Base-by-base conservation (phyloP, 2,797 vertebrate species). In the Hydrolagus colliei region DNA sequence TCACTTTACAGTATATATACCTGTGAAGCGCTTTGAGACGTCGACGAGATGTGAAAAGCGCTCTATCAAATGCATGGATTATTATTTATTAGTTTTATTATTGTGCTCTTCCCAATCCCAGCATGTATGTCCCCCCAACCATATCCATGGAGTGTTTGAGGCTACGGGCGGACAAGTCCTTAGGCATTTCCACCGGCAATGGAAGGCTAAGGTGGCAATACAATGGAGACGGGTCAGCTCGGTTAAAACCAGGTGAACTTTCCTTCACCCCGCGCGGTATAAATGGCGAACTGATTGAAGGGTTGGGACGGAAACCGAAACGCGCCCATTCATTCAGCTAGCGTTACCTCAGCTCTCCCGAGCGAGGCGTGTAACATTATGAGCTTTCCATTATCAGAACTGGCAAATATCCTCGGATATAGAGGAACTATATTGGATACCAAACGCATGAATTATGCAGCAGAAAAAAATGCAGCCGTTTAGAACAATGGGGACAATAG, bases 371-470 rank as follows among this genome's bases (percentile, higher is more conserved):
- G 79, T 84, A 84, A 84, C 79, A 84, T 41, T 84, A 84, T 59
- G 59, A 87, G 86, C 86, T 88, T 87, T 88, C 88, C 88, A 79
- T 87, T 84, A 85, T 85, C 87, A 85, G 87, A 87, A 20, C 78
- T 80, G 87, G 88, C 87, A 88, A 52, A 86, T 10, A 91, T 88
- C 86, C 87, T 62, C 90, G 89, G 90, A 90, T 87, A 89, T 87
- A 88, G 88, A 87, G 89, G 87, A 90, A 91, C 91, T 87, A 86
- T 32, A 87, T 88, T 89, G 89, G 89, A 87, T 85, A 88, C 90
- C 88, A 41, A 72, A 88, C 86, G 27, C 27, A 90, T 93, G 90
- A 90, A 90, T 92, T 92, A 92, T 91, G 90, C 91, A 92, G 92
- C 90, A 91, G 88, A 92, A 92, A 92, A 52, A 52, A 91, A 92